phyloP scores from a whole-genome alignment of 2,113 vertebrate genomes.

The Charina bottae region DNA sequence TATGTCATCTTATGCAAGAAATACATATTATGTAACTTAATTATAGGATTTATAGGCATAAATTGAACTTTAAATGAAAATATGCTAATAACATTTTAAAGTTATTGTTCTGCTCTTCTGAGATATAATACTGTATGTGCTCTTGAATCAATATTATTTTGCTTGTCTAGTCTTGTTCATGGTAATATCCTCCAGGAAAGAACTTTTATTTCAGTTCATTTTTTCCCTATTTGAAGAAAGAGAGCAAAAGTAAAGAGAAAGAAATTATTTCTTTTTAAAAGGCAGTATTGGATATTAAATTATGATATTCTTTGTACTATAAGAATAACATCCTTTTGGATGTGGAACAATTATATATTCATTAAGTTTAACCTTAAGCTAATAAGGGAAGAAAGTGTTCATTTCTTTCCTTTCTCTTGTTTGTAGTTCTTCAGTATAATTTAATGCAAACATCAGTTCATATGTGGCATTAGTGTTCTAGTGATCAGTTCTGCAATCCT shows the following conservation, averaged over 20 bases:
- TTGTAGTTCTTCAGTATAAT: conserved; percentile 65
- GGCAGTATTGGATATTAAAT: conserved; percentile 60
- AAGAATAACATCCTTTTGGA: conserved; percentile 55
- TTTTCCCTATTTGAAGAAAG: conserved; percentile 25
- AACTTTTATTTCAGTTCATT: conserved; percentile 27
- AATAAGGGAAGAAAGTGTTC: conserved; percentile 57
- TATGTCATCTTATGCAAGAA: conserved; percentile 38
- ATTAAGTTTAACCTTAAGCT: conserved; percentile 70
- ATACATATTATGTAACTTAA: conserved; percentile 59
- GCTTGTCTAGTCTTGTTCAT: conserved; percentile 53
- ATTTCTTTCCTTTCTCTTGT: conserved; percentile 64
- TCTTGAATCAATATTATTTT: conserved; percentile 64
- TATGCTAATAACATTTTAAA: conserved; percentile 46
- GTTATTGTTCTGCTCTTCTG: conserved; percentile 51
- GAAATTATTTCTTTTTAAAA: conserved; percentile 53
- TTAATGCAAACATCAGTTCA: conserved; percentile 58
- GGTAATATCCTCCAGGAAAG: conserved; percentile 56
- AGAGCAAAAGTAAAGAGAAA: neutral
- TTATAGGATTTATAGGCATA: conserved; percentile 43
- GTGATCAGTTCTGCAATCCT: conserved; percentile 46
- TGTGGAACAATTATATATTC: conserved; percentile 64
- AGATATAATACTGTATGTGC: neutral
- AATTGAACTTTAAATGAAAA: conserved; percentile 55
- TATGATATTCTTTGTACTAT: conserved; percentile 62
- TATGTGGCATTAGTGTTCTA: conserved; percentile 37